These are phyloP conservation scores for Blastomussa wellsi DNA, from an alignment of 92 coral and sea anemone genomes.

Conservation along the genomic window DNA sequence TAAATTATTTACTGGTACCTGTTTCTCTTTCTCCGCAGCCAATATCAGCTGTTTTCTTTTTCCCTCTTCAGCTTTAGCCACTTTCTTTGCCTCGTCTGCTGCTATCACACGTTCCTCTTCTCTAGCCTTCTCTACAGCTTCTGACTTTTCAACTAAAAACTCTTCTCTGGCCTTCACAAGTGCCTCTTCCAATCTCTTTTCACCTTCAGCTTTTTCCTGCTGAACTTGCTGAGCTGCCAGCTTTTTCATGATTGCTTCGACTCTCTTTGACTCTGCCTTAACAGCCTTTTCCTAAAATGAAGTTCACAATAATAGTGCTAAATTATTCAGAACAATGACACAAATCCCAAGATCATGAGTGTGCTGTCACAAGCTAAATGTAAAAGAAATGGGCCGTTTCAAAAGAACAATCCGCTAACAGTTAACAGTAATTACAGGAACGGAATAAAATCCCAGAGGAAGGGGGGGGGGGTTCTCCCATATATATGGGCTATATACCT, in stretches of 20 bases:
- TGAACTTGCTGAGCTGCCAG: constrained; percentile 93
- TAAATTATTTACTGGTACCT: constrained; percentile 54
- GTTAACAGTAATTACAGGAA: too few species aligned
- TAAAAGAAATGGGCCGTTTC: too few species aligned
- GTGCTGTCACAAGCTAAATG: too few species aligned
- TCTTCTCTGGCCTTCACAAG: constrained; percentile 72
- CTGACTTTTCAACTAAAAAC: constrained; percentile 74
- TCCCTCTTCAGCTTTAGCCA: constrained; percentile 75
- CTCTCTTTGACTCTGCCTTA: constrained; percentile 91
- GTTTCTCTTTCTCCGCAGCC: constrained; percentile 94
- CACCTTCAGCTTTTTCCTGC: constrained; percentile 84
- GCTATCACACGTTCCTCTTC: constrained; percentile 65
- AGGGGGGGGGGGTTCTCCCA: too few species aligned
- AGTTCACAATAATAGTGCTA: too few species aligned
- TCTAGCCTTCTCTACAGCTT: constrained; percentile 60
- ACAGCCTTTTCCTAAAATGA: constrained; percentile 89
- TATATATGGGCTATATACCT: too few species aligned
- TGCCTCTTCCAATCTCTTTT: constrained; percentile 76
- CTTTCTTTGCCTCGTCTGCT: constrained; percentile 63
- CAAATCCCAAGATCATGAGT: too few species aligned
- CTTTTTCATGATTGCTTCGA: constrained; percentile 96
- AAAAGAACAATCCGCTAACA: too few species aligned
- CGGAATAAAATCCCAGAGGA: too few species aligned
- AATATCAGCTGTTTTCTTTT: constrained; percentile 75
- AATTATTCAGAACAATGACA: too few species aligned